Evolutionary conservation across 2,888 invertebrate genomes (phyloP).

Genomic region (Drosophila ezoana): DNA sequence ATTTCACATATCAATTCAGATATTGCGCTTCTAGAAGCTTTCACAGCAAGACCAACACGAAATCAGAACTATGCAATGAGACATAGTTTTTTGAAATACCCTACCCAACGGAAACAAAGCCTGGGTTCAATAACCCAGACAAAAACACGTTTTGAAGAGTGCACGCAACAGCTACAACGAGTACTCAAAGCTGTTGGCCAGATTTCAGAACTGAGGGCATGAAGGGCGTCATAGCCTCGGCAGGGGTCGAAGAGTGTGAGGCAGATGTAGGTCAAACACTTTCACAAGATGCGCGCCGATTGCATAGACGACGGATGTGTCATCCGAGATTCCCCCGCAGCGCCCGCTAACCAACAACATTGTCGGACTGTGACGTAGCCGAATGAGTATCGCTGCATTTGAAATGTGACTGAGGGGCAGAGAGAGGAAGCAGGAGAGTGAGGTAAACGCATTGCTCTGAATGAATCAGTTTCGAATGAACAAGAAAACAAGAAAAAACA

Average conservation of each 20-base stretch:
- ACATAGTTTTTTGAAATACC: conserved; percentile 3
- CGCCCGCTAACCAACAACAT: background rate
- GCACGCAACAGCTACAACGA: conserved; percentile 11
- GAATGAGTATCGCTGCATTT: background rate
- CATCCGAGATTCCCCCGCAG: conserved; percentile 8
- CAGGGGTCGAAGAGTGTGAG: background rate
- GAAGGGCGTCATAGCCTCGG: conserved; percentile 30
- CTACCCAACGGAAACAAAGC: background rate
- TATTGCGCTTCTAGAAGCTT: background rate
- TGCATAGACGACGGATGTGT: conserved; percentile 36
- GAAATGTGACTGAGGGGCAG: conserved; percentile 28
- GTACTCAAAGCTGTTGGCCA: conserved; percentile 4
- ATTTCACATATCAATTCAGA: background rate
- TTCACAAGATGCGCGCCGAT: conserved; percentile 39
- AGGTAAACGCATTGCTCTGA: background rate
- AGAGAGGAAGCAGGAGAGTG: conserved; percentile 1
- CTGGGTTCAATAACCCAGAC: conserved; percentile 51
- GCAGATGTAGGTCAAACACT: conserved; percentile 39
- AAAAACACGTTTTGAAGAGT: conserved; percentile 49
- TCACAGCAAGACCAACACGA: conserved; percentile 10
- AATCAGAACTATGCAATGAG: conserved; percentile 16
- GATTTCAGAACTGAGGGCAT: conserved; percentile 60
- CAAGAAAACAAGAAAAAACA: background rate
- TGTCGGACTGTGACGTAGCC: conserved; percentile 38
- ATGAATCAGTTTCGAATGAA: conserved; percentile 32